phyloP scores from a whole-genome alignment of 2,888 invertebrate species.

The Yponomeuta sedellus region DNA sequence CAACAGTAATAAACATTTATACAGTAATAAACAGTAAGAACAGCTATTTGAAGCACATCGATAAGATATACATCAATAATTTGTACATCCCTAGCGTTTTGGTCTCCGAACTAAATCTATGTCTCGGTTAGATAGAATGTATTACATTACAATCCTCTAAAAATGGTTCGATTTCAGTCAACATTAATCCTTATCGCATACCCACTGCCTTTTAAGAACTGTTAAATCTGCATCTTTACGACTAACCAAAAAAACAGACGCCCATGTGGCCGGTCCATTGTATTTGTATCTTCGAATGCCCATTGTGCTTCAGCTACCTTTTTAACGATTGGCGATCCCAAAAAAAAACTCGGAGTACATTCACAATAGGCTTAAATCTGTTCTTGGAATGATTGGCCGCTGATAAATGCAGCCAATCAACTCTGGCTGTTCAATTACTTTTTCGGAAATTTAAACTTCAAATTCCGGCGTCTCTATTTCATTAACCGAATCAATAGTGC shows the following conservation, averaged over 20 bases:
- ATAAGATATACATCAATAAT: no score
- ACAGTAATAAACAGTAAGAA: no score
- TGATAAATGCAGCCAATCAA: constrained; percentile 7
- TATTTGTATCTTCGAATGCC: constrained; percentile 53
- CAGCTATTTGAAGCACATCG: no score
- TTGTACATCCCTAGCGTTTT: no score
- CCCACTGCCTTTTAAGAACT: constrained; percentile 39
- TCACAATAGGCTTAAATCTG: constrained; percentile 50
- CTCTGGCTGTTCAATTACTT: constrained; percentile 9
- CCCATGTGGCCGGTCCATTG: constrained; percentile 62
- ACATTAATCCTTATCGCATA: constrained; percentile 26
- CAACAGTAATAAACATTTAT: no score
- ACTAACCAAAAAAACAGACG: constrained; percentile 52
- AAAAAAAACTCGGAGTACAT: constrained; percentile 53
- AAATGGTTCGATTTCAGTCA: neutral
- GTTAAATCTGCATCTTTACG: constrained; percentile 55
- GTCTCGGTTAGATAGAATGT: no score
- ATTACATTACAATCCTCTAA: neutral
- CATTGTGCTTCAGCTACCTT: constrained; percentile 58
- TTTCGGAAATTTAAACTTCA: constrained; percentile 6
- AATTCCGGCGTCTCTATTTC: neutral
- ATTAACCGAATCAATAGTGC: neutral
- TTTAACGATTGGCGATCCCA: constrained; percentile 46
- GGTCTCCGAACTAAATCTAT: neutral
- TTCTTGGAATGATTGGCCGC: constrained; percentile 39